Evolutionary conservation across 30 jellyfish, hydroid and myxozoan genomes (phyloP).

Genomic region (Aurelia sp.): DNA sequence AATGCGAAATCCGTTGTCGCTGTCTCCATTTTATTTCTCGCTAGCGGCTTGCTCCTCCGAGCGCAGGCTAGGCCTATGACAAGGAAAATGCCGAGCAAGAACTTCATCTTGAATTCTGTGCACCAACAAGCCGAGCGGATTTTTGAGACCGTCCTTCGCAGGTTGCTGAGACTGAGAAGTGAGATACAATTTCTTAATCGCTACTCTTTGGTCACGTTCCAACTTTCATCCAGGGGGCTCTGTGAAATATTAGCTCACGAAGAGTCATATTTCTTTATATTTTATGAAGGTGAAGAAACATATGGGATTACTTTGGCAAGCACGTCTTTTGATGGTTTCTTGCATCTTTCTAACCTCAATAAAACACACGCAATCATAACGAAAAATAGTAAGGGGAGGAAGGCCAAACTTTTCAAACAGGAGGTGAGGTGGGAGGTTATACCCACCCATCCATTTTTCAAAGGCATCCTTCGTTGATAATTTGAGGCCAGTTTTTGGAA

Average conservation of each 20-base stretch:
- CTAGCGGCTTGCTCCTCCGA: not conserved
- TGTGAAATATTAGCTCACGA: not conserved
- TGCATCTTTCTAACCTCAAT: no score
- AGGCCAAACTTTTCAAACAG: no score
- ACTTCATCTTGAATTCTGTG: constrained; percentile 4
- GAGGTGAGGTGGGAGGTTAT: no score
- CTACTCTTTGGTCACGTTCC: no score
- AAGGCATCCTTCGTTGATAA: no score
- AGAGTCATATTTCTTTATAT: not conserved
- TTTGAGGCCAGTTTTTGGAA: no score
- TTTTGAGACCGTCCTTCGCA: not conserved
- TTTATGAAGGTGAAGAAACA: not conserved
- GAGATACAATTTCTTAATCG: no score
- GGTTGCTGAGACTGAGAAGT: not conserved
- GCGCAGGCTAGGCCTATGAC: not conserved
- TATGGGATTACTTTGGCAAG: no score
- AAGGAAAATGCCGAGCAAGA: not conserved
- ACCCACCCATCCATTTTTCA: no score
- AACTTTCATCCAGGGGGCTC: not conserved
- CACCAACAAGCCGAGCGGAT: not conserved
- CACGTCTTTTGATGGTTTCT: no score
- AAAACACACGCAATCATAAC: no score
- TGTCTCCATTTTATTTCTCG: not conserved
- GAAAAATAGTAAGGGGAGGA: no score
- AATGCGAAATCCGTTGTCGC: constrained; percentile 75